Conservation (phyloP, 2,888 invertebrate species). For the Harmothoe impar region DNA sequence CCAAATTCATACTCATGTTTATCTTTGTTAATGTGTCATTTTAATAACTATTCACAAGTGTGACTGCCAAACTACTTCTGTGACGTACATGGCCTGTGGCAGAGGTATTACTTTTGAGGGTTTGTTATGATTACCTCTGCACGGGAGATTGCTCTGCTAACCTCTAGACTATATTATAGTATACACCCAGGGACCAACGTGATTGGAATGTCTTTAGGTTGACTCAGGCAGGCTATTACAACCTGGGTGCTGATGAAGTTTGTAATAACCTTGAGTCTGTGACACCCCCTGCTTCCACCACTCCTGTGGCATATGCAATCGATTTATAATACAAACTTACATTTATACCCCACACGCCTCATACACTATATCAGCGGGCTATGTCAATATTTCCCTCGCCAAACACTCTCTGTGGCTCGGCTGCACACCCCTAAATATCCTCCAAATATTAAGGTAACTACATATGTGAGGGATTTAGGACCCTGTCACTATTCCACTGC, state of each 20-base stretch:
- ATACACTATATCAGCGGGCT: not conserved
- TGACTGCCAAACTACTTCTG: no score
- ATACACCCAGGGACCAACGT: not conserved
- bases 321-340: constrained; percentile 21
- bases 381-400: constrained; percentile 11
- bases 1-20: no score
- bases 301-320: not conserved
- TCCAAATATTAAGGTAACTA: not conserved
- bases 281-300: not conserved
- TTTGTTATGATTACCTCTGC: no score
- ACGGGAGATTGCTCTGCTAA: no score
- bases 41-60: no score
- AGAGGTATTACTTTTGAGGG: no score
- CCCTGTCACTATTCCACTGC: not conserved
- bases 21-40: no score
- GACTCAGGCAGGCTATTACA: not conserved
- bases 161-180: not conserved
- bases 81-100: no score
- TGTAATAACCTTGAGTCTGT: not conserved
- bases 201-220: not conserved
- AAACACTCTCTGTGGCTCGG: not conserved
- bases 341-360: not conserved
- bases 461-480: not conserved
- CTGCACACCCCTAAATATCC: not conserved
- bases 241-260: not conserved